Conservation (phyloP, 2,113 vertebrate species). For the Emydocephalus ijimae region DNA sequence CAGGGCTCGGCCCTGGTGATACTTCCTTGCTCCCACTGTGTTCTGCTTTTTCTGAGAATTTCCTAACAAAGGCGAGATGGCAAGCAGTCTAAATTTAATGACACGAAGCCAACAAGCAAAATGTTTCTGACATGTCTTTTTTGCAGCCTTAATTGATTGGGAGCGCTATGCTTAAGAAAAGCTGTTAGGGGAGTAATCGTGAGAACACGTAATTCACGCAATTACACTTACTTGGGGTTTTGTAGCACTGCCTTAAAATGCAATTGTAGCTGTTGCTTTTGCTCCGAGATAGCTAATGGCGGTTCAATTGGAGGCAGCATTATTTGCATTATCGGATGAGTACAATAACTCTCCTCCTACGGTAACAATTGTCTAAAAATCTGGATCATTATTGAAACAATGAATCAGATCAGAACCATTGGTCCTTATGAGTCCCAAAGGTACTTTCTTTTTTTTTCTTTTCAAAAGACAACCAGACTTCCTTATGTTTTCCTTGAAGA, state of each 20-base stretch:
- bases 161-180: background rate
- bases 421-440: too few relatives aligned
- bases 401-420: background rate
- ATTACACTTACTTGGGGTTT: background rate
- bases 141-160: background rate
- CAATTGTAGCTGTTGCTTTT: background rate
- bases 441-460: too few relatives aligned
- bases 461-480: too few relatives aligned
- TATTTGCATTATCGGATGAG: background rate
- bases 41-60: conserved; percentile 10
- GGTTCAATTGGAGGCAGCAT: background rate
- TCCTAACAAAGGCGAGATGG: background rate
- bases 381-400: background rate
- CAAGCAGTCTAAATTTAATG: background rate
- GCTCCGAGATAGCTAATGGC: background rate
- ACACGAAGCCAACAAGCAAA: background rate
- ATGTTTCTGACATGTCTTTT: background rate
- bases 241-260: background rate
- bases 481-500: too few relatives aligned
- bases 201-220: background rate
- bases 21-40: background rate
- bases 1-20: background rate
- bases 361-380: background rate
- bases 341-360: background rate
- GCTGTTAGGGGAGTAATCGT: background rate